Conservation (phyloP, 2,888 invertebrate species). For the Actias luna region DNA sequence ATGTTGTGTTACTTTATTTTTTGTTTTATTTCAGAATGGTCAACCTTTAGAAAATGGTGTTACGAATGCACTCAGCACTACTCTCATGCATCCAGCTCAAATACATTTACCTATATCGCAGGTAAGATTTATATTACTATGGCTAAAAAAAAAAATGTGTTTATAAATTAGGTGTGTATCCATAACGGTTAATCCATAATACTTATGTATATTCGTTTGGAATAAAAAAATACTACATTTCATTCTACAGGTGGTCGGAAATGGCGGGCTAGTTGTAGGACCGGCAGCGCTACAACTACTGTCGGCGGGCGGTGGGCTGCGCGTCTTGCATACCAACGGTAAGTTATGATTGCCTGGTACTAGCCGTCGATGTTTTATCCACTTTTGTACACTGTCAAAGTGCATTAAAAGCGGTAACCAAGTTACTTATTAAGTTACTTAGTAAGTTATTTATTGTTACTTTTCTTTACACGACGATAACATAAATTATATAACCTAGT, state of each 20-base stretch:
- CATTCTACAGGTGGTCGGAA: slow-evolving; percentile 62
- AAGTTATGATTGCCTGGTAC: slow-evolving; percentile 35
- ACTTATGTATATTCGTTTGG: too few relatives aligned
- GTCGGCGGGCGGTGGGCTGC: slow-evolving; percentile 61
- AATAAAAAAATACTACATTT: not conserved
- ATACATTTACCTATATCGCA: slow-evolving; percentile 75
- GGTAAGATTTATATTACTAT: slow-evolving; percentile 42
- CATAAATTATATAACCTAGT: too few relatives aligned
- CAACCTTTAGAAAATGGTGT: slow-evolving; percentile 62
- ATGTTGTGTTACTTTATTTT: not conserved
- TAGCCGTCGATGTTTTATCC: not conserved
- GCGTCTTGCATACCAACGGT: slow-evolving; percentile 68
- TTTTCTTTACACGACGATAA: too few relatives aligned
- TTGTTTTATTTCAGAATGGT: slow-evolving; percentile 53
- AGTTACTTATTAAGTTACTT: too few relatives aligned
- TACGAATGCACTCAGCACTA: slow-evolving; percentile 54
- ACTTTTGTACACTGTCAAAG: not conserved
- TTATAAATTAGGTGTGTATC: not conserved
- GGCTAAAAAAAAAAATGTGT: not conserved
- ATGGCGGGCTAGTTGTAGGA: slow-evolving; percentile 76
- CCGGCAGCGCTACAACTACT: slow-evolving; percentile 70
- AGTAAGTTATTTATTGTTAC: too few relatives aligned
- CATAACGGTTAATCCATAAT: too few relatives aligned
- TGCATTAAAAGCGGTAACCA: not conserved
- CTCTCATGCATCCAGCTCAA: slow-evolving; percentile 74